Conservation (phyloP, 2,888 invertebrate species). For the Gari tellinella region DNA sequence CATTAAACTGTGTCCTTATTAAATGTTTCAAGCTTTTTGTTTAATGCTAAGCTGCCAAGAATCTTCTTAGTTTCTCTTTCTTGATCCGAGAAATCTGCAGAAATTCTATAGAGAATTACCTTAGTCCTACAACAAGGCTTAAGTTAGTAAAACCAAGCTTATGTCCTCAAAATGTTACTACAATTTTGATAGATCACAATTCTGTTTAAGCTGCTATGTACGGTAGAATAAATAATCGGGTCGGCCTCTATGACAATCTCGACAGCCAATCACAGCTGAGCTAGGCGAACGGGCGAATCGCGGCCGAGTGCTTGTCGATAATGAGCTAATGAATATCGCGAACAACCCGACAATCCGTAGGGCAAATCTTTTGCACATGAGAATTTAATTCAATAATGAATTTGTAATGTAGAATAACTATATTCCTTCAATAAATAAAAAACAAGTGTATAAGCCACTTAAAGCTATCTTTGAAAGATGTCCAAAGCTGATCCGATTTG, state of each 20-base stretch:
- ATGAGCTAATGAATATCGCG: slow-evolving; percentile 41
- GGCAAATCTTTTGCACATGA: slow-evolving; percentile 3
- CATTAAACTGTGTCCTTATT: slow-evolving; percentile 56
- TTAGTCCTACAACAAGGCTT: slow-evolving; percentile 60
- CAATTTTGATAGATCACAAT: slow-evolving; percentile 68
- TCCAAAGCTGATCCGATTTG: slow-evolving; percentile 53
- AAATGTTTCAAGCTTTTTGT: slow-evolving; percentile 59
- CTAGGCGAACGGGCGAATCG: slow-evolving; percentile 30
- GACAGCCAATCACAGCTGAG: slow-evolving; percentile 39
- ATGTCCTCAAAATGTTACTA: slow-evolving; percentile 69
- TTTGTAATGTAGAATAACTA: slow-evolving; percentile 27
- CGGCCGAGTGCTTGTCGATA: slow-evolving; percentile 28
- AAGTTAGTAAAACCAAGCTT: slow-evolving; percentile 68
- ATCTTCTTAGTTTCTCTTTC: slow-evolving; percentile 31
- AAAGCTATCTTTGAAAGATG: slow-evolving; percentile 46
- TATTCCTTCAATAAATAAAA: slow-evolving; percentile 40
- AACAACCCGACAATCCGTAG: slow-evolving; percentile 9
- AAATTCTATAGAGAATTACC: slow-evolving; percentile 62
- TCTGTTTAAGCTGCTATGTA: slow-evolving; percentile 56
- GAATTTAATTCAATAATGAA: slow-evolving; percentile 28
- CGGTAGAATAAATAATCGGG: slow-evolving; percentile 57
- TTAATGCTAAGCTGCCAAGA: slow-evolving; percentile 55
- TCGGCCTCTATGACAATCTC: slow-evolving; percentile 50
- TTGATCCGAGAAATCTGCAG: slow-evolving; percentile 53
- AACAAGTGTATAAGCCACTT: slow-evolving; percentile 44